Evolutionary conservation across 2,888 invertebrate species (phyloP), one percentile per base, ranked within the genome.

Genomic region (Cephonodes hylas): DNA sequence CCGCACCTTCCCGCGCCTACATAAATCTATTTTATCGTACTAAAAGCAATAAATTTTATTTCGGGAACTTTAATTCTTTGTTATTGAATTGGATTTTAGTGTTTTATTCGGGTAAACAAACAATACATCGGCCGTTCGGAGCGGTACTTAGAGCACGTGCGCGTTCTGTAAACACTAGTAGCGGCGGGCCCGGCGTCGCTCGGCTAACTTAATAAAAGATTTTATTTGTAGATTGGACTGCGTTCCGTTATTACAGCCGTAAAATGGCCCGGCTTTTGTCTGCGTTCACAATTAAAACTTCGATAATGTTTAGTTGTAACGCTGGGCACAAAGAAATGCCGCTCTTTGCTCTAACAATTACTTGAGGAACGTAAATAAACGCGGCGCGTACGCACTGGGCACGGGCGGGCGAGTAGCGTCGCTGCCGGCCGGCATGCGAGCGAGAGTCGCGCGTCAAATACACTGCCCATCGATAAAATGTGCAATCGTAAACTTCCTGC

Each of bases 11-110:
- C 83, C 75, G 78, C 81, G 74, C 86, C 80, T 85, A 88, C 91
- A 91, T 92, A 92, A 92, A 92, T 92, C 91, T 91, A 91, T 91
- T 92, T 91, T 91, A 92, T 91, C 90, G 92, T 89, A 88, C 87
- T 81, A 76, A 81, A 77, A 83, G 91, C 90, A 91, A 92, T 92
- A 91, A 91, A 91, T 91, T 92, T 91, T 92, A 92, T 92, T 92
- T 92, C 86, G 88, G 91, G 92, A 92, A 91, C 92, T 91, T 91
- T 91, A 92, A 92, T 92, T 92, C 91, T 92, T 92, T 92, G 91
- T 92, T 92, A 91, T 92, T 91, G 91, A 91, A 91, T 91, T 91
- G 88, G 91, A 91, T 91, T 91, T 92, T 91, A 92, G 92, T 91
- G 91, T 92, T 92, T 91, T 91, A 91, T 91, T 90, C 88, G 87